phyloP scores from a whole-genome alignment of 2,797 vertebrate genomes.

The Lithobates pipiens region DNA sequence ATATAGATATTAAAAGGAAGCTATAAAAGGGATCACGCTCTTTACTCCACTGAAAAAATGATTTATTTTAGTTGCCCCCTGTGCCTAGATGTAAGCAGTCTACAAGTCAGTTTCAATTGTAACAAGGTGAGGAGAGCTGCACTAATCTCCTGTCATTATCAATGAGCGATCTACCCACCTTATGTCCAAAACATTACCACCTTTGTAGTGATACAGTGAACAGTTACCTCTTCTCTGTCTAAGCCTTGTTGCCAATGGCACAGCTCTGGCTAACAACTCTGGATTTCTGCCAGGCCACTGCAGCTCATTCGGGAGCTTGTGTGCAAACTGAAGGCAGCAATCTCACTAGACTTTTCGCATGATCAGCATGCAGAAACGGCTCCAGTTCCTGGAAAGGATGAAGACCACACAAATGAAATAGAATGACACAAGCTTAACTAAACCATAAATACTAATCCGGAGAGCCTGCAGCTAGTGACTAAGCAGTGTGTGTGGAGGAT shows the following conservation, averaged over 20 bases:
- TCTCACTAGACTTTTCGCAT: background rate
- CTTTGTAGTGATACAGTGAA: too few relatives aligned
- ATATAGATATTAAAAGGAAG: too few relatives aligned
- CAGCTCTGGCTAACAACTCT: background rate
- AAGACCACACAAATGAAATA: conserved; percentile 20
- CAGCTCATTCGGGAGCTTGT: conserved; percentile 13
- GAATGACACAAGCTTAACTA: conserved; percentile 31
- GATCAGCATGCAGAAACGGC: conserved; percentile 13
- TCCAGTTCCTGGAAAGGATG: conserved; percentile 13
- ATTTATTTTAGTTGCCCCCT: too few relatives aligned
- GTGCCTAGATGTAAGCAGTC: too few relatives aligned
- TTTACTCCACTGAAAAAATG: too few relatives aligned
- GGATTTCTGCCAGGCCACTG: conserved; percentile 28
- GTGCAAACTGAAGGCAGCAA: background rate
- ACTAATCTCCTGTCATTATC: too few relatives aligned
- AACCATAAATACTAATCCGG: conserved; percentile 27
- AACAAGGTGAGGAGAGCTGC: too few relatives aligned
- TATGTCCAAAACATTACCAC: too few relatives aligned
- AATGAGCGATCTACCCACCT: too few relatives aligned
- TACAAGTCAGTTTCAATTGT: too few relatives aligned
- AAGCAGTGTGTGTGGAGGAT: conserved; percentile 25
- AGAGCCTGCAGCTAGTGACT: conserved; percentile 30
- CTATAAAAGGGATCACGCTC: too few relatives aligned
- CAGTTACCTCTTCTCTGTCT: background rate
- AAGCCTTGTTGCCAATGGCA: background rate